These are phyloP conservation scores for Pogonophryne albipinna DNA, from an alignment of 2,797 vertebrate genomes.

Conservation along the genomic window DNA sequence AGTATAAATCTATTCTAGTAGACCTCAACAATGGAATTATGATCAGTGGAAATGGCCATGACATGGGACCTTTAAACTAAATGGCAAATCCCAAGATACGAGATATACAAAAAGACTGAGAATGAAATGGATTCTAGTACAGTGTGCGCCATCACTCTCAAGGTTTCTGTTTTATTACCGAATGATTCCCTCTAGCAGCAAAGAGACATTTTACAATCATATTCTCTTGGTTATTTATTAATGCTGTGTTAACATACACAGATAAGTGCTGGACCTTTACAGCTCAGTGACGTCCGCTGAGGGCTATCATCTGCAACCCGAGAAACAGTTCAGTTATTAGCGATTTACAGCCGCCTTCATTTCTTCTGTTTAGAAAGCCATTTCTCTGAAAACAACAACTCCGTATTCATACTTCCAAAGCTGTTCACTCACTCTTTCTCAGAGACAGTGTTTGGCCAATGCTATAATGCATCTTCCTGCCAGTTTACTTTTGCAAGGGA, in stretches of 20 bases:
- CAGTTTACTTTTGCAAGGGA: conserved; percentile 20
- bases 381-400: conserved; percentile 37
- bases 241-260: neutral
- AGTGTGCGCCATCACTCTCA: neutral
- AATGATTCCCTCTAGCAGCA: conserved; percentile 10
- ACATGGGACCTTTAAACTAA: too few relatives aligned
- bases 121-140: conserved; percentile 3
- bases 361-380: conserved; percentile 23
- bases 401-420: neutral
- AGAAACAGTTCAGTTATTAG: conserved; percentile 26
- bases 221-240: neutral
- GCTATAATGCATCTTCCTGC: conserved; percentile 34
- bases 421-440: conserved; percentile 32
- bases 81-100: neutral
- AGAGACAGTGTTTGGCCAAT: conserved; percentile 23
- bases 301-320: conserved; percentile 24
- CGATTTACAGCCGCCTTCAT: conserved; percentile 2
- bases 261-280: conserved; percentile 9
- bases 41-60: too few relatives aligned
- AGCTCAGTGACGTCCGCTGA: conserved; percentile 29
- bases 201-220: conserved; percentile 3
- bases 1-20: too few relatives aligned
- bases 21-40: too few relatives aligned
- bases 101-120: neutral
- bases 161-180: conserved; percentile 2